Evolutionary conservation across 2,113 vertebrate species (phyloP), one percentile per base, ranked within the genome.

Genomic region (Ovis canadensis): DNA sequence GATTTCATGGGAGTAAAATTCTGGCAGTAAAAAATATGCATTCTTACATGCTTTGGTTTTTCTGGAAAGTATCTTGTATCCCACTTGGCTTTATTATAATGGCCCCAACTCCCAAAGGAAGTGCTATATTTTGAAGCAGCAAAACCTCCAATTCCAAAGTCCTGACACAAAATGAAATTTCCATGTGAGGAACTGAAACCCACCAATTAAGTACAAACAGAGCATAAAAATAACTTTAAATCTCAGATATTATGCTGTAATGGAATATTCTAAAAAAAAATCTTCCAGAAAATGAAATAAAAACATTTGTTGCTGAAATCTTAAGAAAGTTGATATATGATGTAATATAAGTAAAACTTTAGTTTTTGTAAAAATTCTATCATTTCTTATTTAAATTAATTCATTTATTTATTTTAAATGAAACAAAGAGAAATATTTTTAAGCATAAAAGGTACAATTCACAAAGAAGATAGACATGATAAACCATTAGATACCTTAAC

Each of bases 181-280:
- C 85, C 77, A 95, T 87, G 92, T 94, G n/a, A 67, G 94, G 82
- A 97, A 98, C 91, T 87, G 52, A 95, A 99, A 97, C 89, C 95
- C 89, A 11, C 84, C 71, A 84, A 94, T 98, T 98, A 98, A 93
- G 45, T 33, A 87, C 59, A 96, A 81, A 87, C 77, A 64, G 59
- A 15, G 29, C 85, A 94, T 82, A n/a, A 96, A 97, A 98, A 97
- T 94, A 97, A 62, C 90, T 97, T 60, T 43, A 36, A 86, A 71
- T 94, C 59, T 94, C 50, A 96, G 52, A 74, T 40, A 80, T 29
- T 74, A 88, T 62, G 54, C 57, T 89, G 17, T 96, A 97, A 95
- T 96, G 85, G 96, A 92, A 95, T 80, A 91, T 85, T 33, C 31
- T 92, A 55, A 55, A 62, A 90, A 90, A 86, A 29, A 40, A 25